Conservation (phyloP, 1,140 invertebrate genomes). For the Diuraphis noxia region DNA sequence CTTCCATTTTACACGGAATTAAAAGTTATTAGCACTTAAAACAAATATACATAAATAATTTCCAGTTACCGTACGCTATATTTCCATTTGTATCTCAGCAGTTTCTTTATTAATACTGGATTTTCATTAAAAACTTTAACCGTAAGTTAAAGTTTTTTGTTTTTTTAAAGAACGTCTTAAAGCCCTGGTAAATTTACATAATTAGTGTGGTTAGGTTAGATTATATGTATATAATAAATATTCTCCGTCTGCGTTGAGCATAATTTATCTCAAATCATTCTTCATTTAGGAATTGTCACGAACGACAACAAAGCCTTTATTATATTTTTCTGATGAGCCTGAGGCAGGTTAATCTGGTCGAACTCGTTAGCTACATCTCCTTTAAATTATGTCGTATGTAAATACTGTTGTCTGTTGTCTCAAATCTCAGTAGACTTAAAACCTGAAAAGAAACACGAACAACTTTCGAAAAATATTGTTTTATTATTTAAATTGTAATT, state of each 20-base stretch:
- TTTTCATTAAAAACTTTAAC: slow-evolving; percentile 3
- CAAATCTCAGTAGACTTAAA: not conserved
- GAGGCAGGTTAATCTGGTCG: not conserved
- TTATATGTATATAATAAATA: not conserved
- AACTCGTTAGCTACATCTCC: not conserved
- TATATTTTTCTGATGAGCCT: not conserved
- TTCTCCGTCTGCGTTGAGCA: not conserved
- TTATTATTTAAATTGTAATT: not conserved
- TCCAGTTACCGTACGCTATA: not conserved
- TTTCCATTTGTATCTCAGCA: not conserved
- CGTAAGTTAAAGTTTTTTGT: not conserved
- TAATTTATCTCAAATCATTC: not conserved
- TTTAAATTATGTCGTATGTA: not conserved
- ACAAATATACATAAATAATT: not conserved
- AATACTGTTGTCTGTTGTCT: not conserved
- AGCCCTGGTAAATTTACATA: not conserved
- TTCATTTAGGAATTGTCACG: not conserved
- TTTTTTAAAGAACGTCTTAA: not conserved
- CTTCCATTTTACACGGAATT: too few relatives aligned
- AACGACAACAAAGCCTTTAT: not conserved
- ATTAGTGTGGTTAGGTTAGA: not conserved
- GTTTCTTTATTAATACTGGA: not conserved
- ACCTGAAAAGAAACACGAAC: not conserved
- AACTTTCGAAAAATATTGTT: not conserved
- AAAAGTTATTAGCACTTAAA: too few relatives aligned